phyloP scores from a whole-genome alignment of 2,888 invertebrate species.

The Polydrusus tereticollis region DNA sequence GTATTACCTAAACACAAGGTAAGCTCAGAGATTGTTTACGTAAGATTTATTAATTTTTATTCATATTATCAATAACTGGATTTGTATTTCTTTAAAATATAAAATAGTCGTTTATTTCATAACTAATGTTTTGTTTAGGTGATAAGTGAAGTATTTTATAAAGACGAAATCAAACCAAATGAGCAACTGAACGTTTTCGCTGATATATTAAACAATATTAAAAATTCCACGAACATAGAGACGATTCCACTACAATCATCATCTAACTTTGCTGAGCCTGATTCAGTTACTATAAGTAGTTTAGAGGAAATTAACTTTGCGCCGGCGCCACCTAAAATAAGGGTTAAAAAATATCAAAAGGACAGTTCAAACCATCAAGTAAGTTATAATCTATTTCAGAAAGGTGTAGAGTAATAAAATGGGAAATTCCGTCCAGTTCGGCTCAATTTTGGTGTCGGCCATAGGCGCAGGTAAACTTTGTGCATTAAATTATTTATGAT shows the following conservation, averaged over 20 bases:
- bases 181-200: slow-evolving; percentile 68
- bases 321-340: slow-evolving; percentile 16
- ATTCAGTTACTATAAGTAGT: slow-evolving; percentile 39
- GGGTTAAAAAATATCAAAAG: slow-evolving; percentile 42
- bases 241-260: slow-evolving; percentile 28
- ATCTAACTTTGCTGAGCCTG: slow-evolving; percentile 47
- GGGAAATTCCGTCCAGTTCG: too few species aligned
- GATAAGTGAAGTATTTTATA: slow-evolving; percentile 63
- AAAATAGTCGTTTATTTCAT: too few species aligned
- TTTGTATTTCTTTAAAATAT: background rate
- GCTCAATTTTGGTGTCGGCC: too few species aligned
- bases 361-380: slow-evolving; percentile 27
- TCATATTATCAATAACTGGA: too few species aligned
- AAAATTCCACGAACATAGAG: slow-evolving; percentile 56
- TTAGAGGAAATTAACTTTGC: slow-evolving; percentile 9
- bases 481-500: too few species aligned
- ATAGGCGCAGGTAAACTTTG: too few species aligned
- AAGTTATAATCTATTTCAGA: too few species aligned
- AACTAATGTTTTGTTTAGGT: slow-evolving; percentile 25
- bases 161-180: slow-evolving; percentile 64
- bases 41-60: background rate
- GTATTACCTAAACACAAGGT: slow-evolving; percentile 56
- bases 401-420: too few species aligned
- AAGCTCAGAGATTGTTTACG: slow-evolving; percentile 20
- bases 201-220: slow-evolving; percentile 70